Evolutionary conservation across 2,797 vertebrate species (phyloP).

Genomic region (Spheniscus humboldti): DNA sequence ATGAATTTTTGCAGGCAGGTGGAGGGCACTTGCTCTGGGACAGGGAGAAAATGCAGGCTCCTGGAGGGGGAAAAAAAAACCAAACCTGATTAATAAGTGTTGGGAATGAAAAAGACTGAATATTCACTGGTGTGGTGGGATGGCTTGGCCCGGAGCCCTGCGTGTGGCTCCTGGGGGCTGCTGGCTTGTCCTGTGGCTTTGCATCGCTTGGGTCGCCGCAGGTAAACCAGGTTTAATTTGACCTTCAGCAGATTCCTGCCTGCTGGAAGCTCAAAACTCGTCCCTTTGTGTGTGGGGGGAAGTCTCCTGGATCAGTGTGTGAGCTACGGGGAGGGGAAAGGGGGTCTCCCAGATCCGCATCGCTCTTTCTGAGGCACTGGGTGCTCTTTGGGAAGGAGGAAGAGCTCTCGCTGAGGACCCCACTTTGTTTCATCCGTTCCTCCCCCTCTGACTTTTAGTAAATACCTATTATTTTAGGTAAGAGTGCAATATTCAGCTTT

Average conservation of each 20-base stretch:
- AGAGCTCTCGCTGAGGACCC: neutral
- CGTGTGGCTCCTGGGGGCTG: neutral
- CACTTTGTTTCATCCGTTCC: neutral
- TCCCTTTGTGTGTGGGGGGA: neutral
- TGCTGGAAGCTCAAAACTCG: neutral
- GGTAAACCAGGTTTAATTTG: neutral
- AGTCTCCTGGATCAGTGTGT: too few relatives aligned
- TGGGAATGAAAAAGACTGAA: neutral
- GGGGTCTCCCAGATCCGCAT: accelerated
- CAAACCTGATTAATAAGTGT: neutral
- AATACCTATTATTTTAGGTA: neutral
- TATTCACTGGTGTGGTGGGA: neutral
- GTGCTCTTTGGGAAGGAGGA: neutral
- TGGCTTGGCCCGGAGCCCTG: neutral
- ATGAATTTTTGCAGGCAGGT: neutral
- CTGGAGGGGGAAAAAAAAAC: accelerated
- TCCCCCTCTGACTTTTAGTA: neutral
- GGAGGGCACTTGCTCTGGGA: neutral
- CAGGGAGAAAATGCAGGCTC: neutral
- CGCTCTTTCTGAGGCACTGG: neutral
- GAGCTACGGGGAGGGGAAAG: neutral
- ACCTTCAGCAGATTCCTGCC: neutral
- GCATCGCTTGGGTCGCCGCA: neutral
- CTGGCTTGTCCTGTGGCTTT: neutral
- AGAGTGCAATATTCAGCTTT: neutral